phyloP scores from a whole-genome alignment of 2,888 invertebrate species.

The Pseudococcus viburni region DNA sequence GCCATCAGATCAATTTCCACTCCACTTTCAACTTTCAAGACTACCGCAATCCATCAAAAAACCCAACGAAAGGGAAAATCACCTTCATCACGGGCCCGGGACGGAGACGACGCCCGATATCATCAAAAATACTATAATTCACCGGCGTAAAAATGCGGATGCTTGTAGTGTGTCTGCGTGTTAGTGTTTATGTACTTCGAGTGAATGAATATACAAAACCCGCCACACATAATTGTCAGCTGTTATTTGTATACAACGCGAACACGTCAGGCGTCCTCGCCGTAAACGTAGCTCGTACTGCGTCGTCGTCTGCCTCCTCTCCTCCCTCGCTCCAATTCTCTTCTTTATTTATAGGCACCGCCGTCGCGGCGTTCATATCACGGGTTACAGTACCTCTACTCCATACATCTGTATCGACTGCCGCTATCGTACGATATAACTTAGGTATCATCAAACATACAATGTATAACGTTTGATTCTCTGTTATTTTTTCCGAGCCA shows the following conservation, averaged over 20 bases:
- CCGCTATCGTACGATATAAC: neutral
- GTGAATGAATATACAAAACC: conserved; percentile 26
- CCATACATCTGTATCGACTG: neutral
- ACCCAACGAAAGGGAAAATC: neutral
- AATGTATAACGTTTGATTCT: neutral
- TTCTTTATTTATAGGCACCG: conserved; percentile 9
- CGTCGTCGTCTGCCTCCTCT: conserved; percentile 7
- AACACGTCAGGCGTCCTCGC: conserved; percentile 39
- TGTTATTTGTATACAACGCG: conserved; percentile 51
- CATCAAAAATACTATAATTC: neutral
- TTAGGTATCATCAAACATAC: neutral
- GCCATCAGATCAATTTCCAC: neutral
- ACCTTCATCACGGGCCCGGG: too few species aligned
- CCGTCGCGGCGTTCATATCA: conserved; percentile 41
- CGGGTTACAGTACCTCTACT: neutral
- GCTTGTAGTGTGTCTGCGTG: neutral
- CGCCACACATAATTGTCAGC: conserved; percentile 35
- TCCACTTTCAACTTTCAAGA: neutral
- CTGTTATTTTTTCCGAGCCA: neutral
- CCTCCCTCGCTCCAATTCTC: neutral
- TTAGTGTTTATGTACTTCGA: neutral
- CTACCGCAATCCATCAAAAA: neutral
- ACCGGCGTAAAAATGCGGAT: neutral
- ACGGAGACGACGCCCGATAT: neutral
- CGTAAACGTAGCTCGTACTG: neutral